A percentile compares a stretch with the other conserved stretches of the same genome.
Evolutionary conservation across 2,888 invertebrate genomes (phyloP).

Genomic region (Serrognathus titanus): DNA sequence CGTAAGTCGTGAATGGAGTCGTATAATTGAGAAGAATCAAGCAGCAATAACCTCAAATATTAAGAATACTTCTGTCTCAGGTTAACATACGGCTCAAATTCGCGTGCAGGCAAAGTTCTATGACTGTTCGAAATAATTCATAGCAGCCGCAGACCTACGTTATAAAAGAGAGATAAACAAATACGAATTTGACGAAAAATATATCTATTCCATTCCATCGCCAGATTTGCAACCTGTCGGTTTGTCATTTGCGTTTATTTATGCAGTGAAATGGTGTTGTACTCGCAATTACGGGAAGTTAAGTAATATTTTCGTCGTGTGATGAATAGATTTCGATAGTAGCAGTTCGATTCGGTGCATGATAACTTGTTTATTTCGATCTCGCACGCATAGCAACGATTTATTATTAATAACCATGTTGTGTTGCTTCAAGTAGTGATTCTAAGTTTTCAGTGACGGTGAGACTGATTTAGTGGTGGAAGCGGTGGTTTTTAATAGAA

Average conservation of each 20-base stretch:
- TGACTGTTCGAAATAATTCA: constrained; percentile 33
- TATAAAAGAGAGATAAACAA: constrained; percentile 21
- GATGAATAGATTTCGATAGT: no score
- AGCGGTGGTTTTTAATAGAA: not conserved
- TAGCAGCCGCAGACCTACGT: constrained; percentile 23
- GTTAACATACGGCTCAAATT: constrained; percentile 16
- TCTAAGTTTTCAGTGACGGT: constrained; percentile 7
- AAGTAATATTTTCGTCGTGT: no score
- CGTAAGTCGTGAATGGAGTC: constrained; percentile 15
- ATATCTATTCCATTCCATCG: constrained; percentile 23
- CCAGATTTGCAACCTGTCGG: constrained; percentile 29
- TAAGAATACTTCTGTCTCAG: constrained; percentile 3
- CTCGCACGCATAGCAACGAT: no score
- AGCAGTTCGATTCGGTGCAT: no score
- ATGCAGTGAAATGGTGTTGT: no score
- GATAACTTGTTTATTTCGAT: no score
- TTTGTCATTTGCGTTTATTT: constrained; percentile 22
- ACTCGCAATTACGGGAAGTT: no score
- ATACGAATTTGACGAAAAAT: constrained; percentile 12
- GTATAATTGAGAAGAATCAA: constrained; percentile 12
- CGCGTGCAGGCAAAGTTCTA: constrained; percentile 25
- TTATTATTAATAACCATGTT: constrained; percentile 11
- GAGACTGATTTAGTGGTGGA: constrained; percentile 13
- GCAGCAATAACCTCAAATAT: constrained; percentile 30
- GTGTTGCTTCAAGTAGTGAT: constrained; percentile 18